A percentile compares a stretch with the other conserved stretches of the same genome.
Evolutionary conservation across 1,140 invertebrate species (phyloP).

Genomic region (Drosophila tani): DNA sequence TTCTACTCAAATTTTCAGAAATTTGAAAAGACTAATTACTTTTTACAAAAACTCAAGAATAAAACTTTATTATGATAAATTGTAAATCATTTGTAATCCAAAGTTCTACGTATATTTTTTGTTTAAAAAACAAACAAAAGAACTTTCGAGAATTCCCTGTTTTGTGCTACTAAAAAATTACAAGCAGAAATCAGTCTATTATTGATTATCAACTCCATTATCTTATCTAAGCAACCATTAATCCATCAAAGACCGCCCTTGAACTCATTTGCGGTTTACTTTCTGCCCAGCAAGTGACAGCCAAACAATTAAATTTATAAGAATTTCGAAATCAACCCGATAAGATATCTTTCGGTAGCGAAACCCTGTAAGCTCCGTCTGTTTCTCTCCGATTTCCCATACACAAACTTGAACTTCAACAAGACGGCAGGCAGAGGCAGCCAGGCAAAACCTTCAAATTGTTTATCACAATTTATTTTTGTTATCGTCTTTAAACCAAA

Average conservation of each 20-base stretch:
- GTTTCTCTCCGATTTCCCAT: not conserved
- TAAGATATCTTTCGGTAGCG: constrained; percentile 24
- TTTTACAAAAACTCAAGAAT: not conserved
- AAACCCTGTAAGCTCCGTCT: constrained; percentile 17
- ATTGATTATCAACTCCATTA: constrained; percentile 10
- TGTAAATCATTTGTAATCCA: not conserved
- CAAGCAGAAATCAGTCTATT: constrained; percentile 10
- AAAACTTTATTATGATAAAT: not conserved
- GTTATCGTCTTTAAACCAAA: constrained; percentile 40
- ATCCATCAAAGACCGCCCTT: constrained; percentile 41
- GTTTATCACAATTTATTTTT: constrained; percentile 43
- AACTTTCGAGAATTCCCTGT: not conserved
- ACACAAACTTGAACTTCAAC: constrained; percentile 43
- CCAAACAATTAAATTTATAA: constrained; percentile 31
- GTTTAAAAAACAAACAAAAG: not conserved
- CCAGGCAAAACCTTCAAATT: constrained; percentile 35
- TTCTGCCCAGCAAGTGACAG: constrained; percentile 25
- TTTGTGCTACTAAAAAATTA: constrained; percentile 4
- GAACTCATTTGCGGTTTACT: constrained; percentile 13
- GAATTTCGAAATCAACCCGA: constrained; percentile 18
- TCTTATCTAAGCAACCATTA: constrained; percentile 37
- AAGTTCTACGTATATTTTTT: not conserved
- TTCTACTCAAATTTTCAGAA: not conserved
- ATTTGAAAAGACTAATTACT: not conserved
- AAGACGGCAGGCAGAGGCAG: constrained; percentile 8